Conservation (phyloP, 2,113 vertebrate genomes). For the Ictidomys tridecemlineatus region DNA sequence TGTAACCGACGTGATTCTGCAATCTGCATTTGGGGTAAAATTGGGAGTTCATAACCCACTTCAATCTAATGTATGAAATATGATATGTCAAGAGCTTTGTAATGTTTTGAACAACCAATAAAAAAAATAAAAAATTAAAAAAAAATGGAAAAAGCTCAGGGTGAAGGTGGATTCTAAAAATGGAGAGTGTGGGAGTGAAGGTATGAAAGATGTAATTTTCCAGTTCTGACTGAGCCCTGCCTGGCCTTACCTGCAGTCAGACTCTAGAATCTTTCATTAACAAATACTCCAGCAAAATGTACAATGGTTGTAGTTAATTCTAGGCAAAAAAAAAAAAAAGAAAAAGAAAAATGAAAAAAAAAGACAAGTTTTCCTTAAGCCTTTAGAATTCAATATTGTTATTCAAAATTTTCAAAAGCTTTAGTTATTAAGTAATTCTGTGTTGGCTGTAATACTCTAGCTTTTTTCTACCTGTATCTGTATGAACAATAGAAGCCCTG, state of each 20-base stretch:
- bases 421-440: not conserved
- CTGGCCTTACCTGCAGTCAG: not conserved
- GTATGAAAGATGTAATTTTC: not conserved
- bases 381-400: constrained; percentile 10
- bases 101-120: too few relatives aligned
- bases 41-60: too few relatives aligned
- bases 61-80: too few relatives aligned
- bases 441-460: not conserved
- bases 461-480: not conserved
- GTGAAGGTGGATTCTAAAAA: not conserved
- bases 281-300: not conserved
- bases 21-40: too few relatives aligned
- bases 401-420: constrained; percentile 44
- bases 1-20: too few relatives aligned
- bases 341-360: not conserved
- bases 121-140: too few relatives aligned
- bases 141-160: not conserved
- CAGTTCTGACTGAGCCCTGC: not conserved
- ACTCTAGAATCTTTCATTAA: not conserved
- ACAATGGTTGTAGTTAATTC: not conserved
- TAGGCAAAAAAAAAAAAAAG: not conserved
- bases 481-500: constrained; percentile 28
- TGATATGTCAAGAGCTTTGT: too few relatives aligned
- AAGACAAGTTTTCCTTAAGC: not conserved
- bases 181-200: not conserved